Base-by-base conservation (phyloP, 2,797 vertebrate species). In the Pangasius djambal region DNA sequence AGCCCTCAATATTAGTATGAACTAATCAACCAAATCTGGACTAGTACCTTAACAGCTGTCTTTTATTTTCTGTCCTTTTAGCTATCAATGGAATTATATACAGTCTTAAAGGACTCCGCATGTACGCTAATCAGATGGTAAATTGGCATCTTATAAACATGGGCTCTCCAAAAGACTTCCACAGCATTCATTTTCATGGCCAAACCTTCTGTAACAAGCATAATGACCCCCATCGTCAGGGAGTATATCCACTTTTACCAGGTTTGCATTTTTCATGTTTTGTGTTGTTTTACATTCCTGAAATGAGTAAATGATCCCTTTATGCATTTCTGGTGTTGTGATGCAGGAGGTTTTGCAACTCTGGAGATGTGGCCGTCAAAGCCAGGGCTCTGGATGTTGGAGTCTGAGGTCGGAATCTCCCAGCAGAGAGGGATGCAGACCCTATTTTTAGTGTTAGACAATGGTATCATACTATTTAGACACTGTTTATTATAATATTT, bases 351-450 rank as follows among this genome's bases (percentile, higher is more conserved):
- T 63, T 98, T 98, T 95, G 96, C 96, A 82, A 98, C 98, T 89
- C 92, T 99, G 91, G 97, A 99, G 96, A 99, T 99, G 98, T 95
- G 93, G 84, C 97, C 98, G 52, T 97, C 97, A 85, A 98, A 96
- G 93, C 95, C 97, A 74, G 98, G 98, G 25, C 95, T 97, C 88
- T 99, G 99, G 99, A 97, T 97, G 91, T 93, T 99, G 89, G 96
- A 98, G 92, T 98, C 98, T 10, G 97, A 98, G 93, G 93, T 99
- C 28, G 97, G 97, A 83, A 94, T 96, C 84, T 96, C 95, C 92
- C 98, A 99, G 86, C 94, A 95, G 94, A 96, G 93, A 67, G 99
- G 98, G 91, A 99, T 99, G 98, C 97, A 97, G 92, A 94, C 99
- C 0, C 94, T 97, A 9, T 98, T 99, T 92, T 95, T 98, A 89